Base-by-base conservation (phyloP, 2,113 vertebrate genomes). In the Grantiella picta region DNA sequence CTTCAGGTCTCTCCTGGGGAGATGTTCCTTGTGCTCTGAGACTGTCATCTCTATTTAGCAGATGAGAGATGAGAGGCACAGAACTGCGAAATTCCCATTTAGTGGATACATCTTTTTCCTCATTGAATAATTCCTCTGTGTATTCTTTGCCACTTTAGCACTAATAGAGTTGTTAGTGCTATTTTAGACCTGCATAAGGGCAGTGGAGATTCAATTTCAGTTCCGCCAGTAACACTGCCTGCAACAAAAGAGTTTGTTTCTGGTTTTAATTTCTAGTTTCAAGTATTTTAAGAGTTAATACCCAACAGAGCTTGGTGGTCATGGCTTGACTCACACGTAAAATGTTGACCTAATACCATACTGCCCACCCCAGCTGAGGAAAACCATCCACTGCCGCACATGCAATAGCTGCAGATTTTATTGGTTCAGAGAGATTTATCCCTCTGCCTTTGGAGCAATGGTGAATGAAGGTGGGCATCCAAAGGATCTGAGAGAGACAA, bases 301-400 rank as follows among this genome's bases (percentile, higher is more conserved):
- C 8, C 25, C 20, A 57, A 33, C 14, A 63, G 29, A 81, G 22
- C 47, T 57, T 47, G 36, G 49, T 23, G 66, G 42, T 72, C 64
- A n/a, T 57, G 45, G 27, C 38, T 88, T 84, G 44, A 38, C 31
- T 70, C 27, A 21, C 15, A 7, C 0, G 0, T 36, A 31, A 38
- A 54, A 53, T 15, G 49, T 54, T 38, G 23, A 42, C 10, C n/a
- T 54, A 31, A 42, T n/a, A 28, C 60, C 50, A 54, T 61, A 24
- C 44, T 9, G 17, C 27, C 17, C 44, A 53, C 25, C 20, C 15
- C 0, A 0, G 60, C 60, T 11, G 31, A 78, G 45, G 36, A 19
- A 82, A 68, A 20, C 12, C 20, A 42, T 12, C 27, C 54, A 15
- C 38, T 53, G 38, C 38, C 8, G 38, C 24, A 47, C 7, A 4